A percentile compares a stretch with the other conserved stretches of the same genome.
phyloP scores from a whole-genome alignment of 1,140 invertebrate genomes.

The Euborellia annulipes region DNA sequence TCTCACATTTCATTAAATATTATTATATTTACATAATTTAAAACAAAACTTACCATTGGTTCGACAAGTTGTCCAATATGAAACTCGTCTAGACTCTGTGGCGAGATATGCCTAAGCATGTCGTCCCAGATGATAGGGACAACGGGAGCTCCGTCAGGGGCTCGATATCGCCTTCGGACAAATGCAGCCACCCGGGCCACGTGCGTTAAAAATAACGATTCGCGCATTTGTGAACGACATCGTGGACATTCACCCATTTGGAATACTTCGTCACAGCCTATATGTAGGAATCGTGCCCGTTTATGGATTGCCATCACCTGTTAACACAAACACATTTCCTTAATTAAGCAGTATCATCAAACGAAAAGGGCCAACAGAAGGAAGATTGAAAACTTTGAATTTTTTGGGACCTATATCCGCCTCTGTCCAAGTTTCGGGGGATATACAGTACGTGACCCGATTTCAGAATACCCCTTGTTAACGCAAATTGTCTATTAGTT shows the following conservation, averaged over 20 bases:
- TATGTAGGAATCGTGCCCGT: conserved; percentile 32
- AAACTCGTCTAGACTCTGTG: conserved; percentile 26
- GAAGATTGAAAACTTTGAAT: too few relatives aligned
- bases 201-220: conserved; percentile 27
- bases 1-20: too few relatives aligned
- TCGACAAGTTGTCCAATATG: conserved; percentile 57
- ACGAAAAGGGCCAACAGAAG: too few relatives aligned
- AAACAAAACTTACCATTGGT: conserved; percentile 64
- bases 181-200: conserved; percentile 27
- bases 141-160: conserved; percentile 12
- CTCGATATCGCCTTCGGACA: conserved; percentile 25
- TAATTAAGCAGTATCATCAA: background rate
- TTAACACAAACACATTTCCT: conserved; percentile 16
- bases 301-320: conserved; percentile 39
- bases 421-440: too few relatives aligned
- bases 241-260: conserved; percentile 31
- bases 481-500: too few relatives aligned
- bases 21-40: too few relatives aligned
- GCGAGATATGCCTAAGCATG: conserved; percentile 54
- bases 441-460: too few relatives aligned
- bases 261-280: conserved; percentile 44
- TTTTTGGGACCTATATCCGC: too few relatives aligned
- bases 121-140: conserved; percentile 88
- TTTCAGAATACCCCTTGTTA: too few relatives aligned
- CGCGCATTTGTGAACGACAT: conserved; percentile 22